Conservation (phyloP, 2,888 invertebrate species). For the Toxonevra muliebris region DNA sequence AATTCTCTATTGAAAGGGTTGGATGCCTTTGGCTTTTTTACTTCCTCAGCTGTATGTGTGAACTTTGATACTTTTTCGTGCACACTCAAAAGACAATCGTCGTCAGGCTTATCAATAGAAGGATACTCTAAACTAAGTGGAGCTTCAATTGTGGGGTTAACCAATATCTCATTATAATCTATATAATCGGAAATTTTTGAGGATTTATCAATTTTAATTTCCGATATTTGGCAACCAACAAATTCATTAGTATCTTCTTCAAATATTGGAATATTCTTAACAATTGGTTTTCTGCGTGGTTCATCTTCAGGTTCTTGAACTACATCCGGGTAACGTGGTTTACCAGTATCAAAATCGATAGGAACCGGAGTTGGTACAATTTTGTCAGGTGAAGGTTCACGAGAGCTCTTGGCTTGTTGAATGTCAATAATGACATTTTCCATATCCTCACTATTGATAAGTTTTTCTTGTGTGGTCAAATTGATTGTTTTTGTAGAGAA, state of each 20-base stretch:
- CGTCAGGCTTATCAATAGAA: conserved; percentile 66
- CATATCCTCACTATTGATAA: conserved; percentile 67
- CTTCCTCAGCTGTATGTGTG: conserved; percentile 67
- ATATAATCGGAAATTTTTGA: conserved; percentile 65
- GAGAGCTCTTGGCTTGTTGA: conserved; percentile 77
- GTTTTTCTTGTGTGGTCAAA: conserved; percentile 65
- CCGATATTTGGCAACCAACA: conserved; percentile 67
- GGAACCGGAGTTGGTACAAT: conserved; percentile 75
- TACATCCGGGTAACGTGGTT: conserved; percentile 77
- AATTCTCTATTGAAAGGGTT: conserved; percentile 55
- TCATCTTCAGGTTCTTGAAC: conserved; percentile 80
- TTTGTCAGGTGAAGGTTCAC: conserved; percentile 79
- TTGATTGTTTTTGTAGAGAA: conserved; percentile 69
- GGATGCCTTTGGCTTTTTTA: conserved; percentile 63
- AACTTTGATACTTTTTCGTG: conserved; percentile 77
- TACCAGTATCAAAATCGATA: conserved; percentile 66
- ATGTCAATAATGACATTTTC: conserved; percentile 75
- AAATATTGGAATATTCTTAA: conserved; percentile 67
- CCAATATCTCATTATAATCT: conserved; percentile 46
- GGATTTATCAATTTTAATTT: conserved; percentile 62
- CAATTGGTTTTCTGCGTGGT: conserved; percentile 61
- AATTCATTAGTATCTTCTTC: conserved; percentile 68
- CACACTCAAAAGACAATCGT: conserved; percentile 74
- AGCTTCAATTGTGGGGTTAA: conserved; percentile 64
- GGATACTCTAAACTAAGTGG: conserved; percentile 66